Conservation (phyloP, 2,888 invertebrate genomes). For the Xanthorhoe spadicearia region DNA sequence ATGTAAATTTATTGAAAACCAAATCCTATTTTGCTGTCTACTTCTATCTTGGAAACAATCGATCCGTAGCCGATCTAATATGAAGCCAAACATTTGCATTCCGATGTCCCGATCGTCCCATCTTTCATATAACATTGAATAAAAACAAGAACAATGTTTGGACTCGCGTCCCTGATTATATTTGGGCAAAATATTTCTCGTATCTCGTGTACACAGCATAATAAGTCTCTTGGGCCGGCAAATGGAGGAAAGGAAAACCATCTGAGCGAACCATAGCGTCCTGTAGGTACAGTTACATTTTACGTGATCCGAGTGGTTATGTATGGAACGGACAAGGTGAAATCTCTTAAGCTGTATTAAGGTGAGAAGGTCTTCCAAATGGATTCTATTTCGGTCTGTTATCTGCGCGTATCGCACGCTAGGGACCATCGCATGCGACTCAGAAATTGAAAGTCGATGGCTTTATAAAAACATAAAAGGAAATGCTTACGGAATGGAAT, state of each 20-base stretch:
- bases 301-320: constrained; percentile 75
- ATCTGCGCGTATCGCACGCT: constrained; percentile 69
- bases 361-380: constrained; percentile 76
- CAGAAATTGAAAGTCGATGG: constrained; percentile 72
- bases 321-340: constrained; percentile 74
- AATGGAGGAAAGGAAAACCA: constrained; percentile 81
- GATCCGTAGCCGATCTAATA: constrained; percentile 67
- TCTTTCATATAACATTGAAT: constrained; percentile 68
- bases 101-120: constrained; percentile 56
- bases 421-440: constrained; percentile 58
- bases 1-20: constrained; percentile 43
- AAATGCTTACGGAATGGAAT: constrained; percentile 54
- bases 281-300: constrained; percentile 66
- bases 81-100: constrained; percentile 77
- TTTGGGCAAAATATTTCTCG: constrained; percentile 81
- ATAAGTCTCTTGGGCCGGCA: constrained; percentile 81
- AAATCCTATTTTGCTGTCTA: constrained; percentile 49
- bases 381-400: constrained; percentile 59
- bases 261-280: constrained; percentile 55
- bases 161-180: constrained; percentile 80
- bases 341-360: constrained; percentile 80
- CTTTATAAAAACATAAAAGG: constrained; percentile 61
- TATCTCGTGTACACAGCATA: constrained; percentile 79
- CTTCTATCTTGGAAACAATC: constrained; percentile 52
- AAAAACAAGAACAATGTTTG: constrained; percentile 80